Percentiles rank a stretch among this genome's conserved stretches.
Evolutionary conservation across 2,888 invertebrate genomes (phyloP).

Genomic region (Camponotus fellah): DNA sequence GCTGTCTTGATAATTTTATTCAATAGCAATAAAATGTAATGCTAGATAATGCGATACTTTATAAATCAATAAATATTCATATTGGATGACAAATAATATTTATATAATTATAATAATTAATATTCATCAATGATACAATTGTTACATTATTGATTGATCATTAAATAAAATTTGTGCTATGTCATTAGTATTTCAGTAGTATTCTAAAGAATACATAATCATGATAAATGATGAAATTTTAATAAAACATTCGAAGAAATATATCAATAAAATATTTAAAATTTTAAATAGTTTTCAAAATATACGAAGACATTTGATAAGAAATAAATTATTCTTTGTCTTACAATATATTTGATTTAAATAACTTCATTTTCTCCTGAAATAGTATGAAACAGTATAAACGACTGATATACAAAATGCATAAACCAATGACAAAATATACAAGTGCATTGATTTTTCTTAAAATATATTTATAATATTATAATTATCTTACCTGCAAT

Average conservation of each 20-base stretch:
- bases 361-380: constrained; percentile 13
- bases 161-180: constrained; percentile 21
- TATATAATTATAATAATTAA: constrained; percentile 38
- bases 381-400: not conserved
- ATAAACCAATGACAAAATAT: not conserved
- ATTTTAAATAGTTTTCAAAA: constrained; percentile 8
- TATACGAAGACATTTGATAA: not conserved
- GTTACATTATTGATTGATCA: constrained; percentile 33
- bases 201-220: not conserved
- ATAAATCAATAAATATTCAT: constrained; percentile 15
- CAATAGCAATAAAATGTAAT: not conserved
- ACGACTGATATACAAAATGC: not conserved
- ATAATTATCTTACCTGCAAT: constrained; percentile 2
- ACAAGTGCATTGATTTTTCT: not conserved
- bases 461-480: not conserved
- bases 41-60: not conserved
- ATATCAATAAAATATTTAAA: not conserved
- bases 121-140: constrained; percentile 32
- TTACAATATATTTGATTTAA: constrained; percentile 1
- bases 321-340: not conserved
- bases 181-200: not conserved
- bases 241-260: constrained; percentile 17
- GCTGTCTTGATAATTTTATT: not conserved
- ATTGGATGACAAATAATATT: constrained; percentile 18
- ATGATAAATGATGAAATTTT: not conserved